These are phyloP conservation scores for Bombus pyrosoma DNA, from an alignment of 1,140 invertebrate genomes.

Conservation along the genomic window DNA sequence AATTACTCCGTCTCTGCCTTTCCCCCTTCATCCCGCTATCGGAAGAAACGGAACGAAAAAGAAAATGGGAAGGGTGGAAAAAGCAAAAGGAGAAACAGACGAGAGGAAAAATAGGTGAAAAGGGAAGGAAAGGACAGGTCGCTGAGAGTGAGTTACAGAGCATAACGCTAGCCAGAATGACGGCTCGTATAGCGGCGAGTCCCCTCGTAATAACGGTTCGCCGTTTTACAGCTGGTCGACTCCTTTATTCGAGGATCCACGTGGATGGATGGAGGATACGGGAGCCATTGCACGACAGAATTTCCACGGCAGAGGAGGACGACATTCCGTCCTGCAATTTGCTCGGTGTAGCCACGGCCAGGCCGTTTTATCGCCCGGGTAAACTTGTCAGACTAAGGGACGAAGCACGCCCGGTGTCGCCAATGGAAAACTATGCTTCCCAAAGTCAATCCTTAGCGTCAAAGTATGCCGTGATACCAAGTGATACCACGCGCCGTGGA, in stretches of 20 bases:
- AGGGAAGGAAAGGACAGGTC: neutral
- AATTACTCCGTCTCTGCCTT: conserved; percentile 26
- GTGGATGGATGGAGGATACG: conserved; percentile 48
- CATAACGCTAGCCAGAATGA: conserved; percentile 28
- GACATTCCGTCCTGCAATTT: conserved; percentile 64
- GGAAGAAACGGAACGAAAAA: neutral
- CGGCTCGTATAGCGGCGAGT: conserved; percentile 36
- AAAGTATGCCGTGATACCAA: neutral
- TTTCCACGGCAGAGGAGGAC: conserved; percentile 16
- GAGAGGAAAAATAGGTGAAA: conserved; percentile 1
- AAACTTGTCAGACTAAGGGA: conserved; percentile 46
- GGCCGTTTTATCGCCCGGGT: conserved; percentile 62
- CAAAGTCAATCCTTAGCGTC: neutral
- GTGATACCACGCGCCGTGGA: neutral
- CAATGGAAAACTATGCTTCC: conserved; percentile 40
- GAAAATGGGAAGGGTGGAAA: neutral
- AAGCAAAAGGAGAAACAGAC: neutral
- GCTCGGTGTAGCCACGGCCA: conserved; percentile 42
- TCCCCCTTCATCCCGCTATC: neutral
- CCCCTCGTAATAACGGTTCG: conserved; percentile 67
- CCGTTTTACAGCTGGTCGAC: conserved; percentile 68
- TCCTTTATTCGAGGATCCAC: conserved; percentile 65
- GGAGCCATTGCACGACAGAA: conserved; percentile 56
- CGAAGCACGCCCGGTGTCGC: conserved; percentile 31
- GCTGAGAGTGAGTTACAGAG: conserved; percentile 28